phyloP scores from a whole-genome alignment of 2,113 vertebrate species.

The Cynoglossus semilaevis region DNA sequence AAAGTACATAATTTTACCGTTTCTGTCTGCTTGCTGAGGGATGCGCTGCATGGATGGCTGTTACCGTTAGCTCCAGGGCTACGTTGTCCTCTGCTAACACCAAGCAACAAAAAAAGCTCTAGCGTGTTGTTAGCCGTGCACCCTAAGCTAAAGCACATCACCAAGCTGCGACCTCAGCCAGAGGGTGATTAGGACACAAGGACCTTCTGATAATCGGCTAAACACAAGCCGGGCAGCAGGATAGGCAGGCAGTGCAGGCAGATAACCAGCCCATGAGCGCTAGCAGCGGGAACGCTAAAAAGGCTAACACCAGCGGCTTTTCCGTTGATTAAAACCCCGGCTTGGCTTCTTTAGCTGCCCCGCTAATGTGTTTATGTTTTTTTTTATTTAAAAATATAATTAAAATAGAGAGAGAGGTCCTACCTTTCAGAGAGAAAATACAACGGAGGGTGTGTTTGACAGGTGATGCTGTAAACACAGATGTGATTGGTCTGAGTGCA shows the following conservation, averaged over 20 bases:
- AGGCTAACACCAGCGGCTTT: slow-evolving; percentile 25
- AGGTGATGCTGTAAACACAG: slow-evolving; percentile 75
- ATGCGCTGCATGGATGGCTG: slow-evolving; percentile 32
- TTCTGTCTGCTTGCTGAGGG: slow-evolving; percentile 12
- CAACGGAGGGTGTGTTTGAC: slow-evolving; percentile 62
- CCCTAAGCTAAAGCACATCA: slow-evolving; percentile 27
- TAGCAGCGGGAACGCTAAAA: slow-evolving; percentile 58
- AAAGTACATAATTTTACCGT: background rate
- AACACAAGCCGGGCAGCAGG: slow-evolving; percentile 34
- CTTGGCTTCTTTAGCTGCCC: background rate
- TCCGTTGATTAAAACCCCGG: background rate
- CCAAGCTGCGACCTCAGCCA: slow-evolving; percentile 37
- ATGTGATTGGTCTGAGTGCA: slow-evolving; percentile 70
- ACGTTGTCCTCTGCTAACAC: slow-evolving; percentile 15
- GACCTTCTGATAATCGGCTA: slow-evolving; percentile 70
- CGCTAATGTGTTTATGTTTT: background rate
- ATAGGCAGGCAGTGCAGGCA: slow-evolving; percentile 41
- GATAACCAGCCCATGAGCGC: slow-evolving; percentile 49
- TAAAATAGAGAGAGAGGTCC: slow-evolving; percentile 9
- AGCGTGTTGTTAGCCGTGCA: background rate
- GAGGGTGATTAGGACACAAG: slow-evolving; percentile 53
- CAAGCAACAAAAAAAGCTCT: background rate
- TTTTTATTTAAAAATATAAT: background rate
- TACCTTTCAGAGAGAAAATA: slow-evolving; percentile 69
- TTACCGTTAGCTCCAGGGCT: slow-evolving; percentile 24